Evolutionary conservation across 1,140 invertebrate genomes (phyloP), one percentile per base, ranked within the genome.

Genomic region (Sipha flava): DNA sequence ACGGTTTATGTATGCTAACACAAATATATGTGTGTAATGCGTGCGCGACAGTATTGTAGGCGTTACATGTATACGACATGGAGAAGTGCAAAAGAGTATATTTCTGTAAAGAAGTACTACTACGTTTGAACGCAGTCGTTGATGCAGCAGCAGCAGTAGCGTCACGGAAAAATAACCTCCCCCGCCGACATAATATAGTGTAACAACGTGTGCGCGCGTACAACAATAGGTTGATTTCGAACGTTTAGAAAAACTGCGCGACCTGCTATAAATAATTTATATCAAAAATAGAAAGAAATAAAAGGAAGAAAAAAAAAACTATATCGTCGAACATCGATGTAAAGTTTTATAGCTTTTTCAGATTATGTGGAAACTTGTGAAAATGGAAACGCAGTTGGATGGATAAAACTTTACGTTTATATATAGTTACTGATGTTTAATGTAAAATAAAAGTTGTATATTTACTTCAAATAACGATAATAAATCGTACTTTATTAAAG

Each of bases 401-500:
- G 64, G 64, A 43, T 70, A 47, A 70, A 70, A 70, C 66, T 70
- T 70, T 70, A 47, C 43, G 40, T 47, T 45, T 70, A 47, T 70
- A 45, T 45, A 29, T 70, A 70, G 14, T 45, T 47, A 47, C 66
- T 47, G 66, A 47, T 70, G 23, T 70, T 70, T 47, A 70, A 70
- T 70, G 66, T 70, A 70, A 70, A 70, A 70, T 70, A 70, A 70
- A 66, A 70, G 40, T 68, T 70, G 66, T 47, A 47, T 70, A 47
- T 70, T 70, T 70, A 70, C 40, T 70, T 70, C 43, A 29, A 70
- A 70, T 47, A 70, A 70, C 66, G 49, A 37, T 29, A 37, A 57
- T 75, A 75, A 75, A 75, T 75, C 49, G 49, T 57, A 73, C 26
- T 77, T 77, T 77, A 77, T 77, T 77, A 77, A 75, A 75, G 49